phyloP scores from a whole-genome alignment of 2,888 invertebrate species.

The Pyralis farinalis region DNA sequence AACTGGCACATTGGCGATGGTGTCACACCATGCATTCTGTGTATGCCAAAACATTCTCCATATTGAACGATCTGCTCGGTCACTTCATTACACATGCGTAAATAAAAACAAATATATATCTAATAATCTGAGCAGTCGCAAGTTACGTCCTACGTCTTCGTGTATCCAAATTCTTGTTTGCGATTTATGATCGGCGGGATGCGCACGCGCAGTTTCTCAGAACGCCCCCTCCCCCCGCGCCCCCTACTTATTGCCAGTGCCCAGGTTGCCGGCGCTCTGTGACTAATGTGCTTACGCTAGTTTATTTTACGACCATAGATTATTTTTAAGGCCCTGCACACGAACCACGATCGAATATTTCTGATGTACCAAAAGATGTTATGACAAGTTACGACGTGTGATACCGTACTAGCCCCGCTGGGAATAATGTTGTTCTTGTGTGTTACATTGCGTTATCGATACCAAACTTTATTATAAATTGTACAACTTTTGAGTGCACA shows the following conservation, averaged over 20 bases:
- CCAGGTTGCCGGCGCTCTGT: constrained; percentile 14
- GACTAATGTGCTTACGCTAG: constrained; percentile 37
- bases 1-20: too few species aligned
- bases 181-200: constrained; percentile 43
- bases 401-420: too few species aligned
- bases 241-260: neutral
- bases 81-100: too few species aligned
- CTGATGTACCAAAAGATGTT: neutral
- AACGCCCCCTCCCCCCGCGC: constrained; percentile 20
- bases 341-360: neutral
- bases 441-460: too few species aligned
- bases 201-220: constrained; percentile 46
- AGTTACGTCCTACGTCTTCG: constrained; percentile 26
- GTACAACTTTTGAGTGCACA: too few species aligned
- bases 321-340: neutral
- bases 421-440: too few species aligned
- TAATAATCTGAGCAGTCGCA: constrained; percentile 5
- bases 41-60: too few species aligned
- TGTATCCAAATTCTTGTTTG: constrained; percentile 42
- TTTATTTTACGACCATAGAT: constrained; percentile 34
- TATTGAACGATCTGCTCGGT: too few species aligned
- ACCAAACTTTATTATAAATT: too few species aligned
- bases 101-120: too few species aligned
- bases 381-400: constrained; percentile 1
- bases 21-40: too few species aligned